phyloP scores from a whole-genome alignment of 2,113 vertebrate genomes.

The Puntigrus tetrazona region DNA sequence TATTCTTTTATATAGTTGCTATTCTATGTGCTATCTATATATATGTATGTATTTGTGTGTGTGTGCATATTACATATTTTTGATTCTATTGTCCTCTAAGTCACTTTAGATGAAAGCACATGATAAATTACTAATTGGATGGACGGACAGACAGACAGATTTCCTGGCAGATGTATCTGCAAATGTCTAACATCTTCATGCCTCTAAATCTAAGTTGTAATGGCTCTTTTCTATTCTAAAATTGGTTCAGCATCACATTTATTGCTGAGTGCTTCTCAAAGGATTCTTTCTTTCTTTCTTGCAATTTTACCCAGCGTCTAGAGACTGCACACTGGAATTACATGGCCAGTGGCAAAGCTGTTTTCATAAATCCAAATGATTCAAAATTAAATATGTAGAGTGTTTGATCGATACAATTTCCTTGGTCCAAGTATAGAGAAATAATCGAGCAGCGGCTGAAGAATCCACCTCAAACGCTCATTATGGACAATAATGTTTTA shows the following conservation, averaged over 20 bases:
- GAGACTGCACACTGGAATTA: slow-evolving; percentile 60
- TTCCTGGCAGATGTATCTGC: neutral
- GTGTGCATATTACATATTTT: no score
- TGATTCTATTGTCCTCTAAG: no score
- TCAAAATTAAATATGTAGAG: slow-evolving; percentile 72
- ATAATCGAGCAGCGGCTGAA: slow-evolving; percentile 74
- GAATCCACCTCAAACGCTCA: slow-evolving; percentile 72
- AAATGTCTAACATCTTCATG: neutral
- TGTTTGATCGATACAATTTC: slow-evolving; percentile 74
- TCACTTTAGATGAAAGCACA: no score
- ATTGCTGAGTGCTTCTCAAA: slow-evolving; percentile 52
- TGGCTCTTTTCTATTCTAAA: neutral
- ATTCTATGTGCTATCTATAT: no score
- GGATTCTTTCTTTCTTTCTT: slow-evolving; percentile 35
- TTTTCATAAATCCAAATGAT: slow-evolving; percentile 68
- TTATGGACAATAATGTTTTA: slow-evolving; percentile 71
- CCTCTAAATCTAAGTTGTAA: neutral
- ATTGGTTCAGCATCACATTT: neutral
- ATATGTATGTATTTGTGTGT: no score
- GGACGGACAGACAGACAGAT: no score
- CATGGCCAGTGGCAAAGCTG: slow-evolving; percentile 69
- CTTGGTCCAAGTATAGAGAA: slow-evolving; percentile 69
- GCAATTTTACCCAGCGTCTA: slow-evolving; percentile 47
- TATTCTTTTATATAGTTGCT: no score
- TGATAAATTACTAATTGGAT: no score